These are phyloP conservation scores for Hypsibius dujardini DNA, from an alignment of 1,140 invertebrate species.

Conservation along the genomic window DNA sequence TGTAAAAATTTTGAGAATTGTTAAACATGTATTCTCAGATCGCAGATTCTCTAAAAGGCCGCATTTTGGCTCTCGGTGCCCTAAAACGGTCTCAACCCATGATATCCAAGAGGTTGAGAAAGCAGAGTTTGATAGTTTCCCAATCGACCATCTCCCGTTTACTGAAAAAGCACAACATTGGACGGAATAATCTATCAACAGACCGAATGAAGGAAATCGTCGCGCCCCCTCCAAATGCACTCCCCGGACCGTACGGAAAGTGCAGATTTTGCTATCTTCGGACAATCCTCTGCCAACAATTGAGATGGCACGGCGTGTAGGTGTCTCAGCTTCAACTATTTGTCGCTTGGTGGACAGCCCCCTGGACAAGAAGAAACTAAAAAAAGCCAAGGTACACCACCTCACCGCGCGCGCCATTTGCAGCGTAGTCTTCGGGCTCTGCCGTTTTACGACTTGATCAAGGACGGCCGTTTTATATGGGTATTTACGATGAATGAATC, in stretches of 20 bases:
- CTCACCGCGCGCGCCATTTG: not conserved
- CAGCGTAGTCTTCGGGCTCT: not conserved
- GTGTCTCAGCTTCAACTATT: not conserved
- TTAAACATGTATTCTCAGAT: not conserved
- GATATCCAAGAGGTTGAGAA: not conserved
- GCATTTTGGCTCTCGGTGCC: not conserved
- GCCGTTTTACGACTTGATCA: not conserved
- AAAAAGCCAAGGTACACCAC: not conserved
- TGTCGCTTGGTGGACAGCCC: not conserved
- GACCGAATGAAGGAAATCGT: not conserved
- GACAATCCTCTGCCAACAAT: not conserved
- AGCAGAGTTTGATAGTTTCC: not conserved
- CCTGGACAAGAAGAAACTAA: not conserved
- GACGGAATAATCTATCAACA: not conserved
- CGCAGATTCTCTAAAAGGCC: not conserved
- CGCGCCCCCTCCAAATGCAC: not conserved
- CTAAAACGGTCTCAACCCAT: not conserved
- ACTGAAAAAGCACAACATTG: not conserved
- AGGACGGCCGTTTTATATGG: not conserved
- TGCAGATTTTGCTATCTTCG: not conserved
- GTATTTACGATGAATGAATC: not conserved
- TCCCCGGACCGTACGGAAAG: not conserved
- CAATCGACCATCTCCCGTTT: not conserved
- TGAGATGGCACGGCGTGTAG: not conserved
- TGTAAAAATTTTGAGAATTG: not conserved